Evolutionary conservation across 2,797 vertebrate genomes (phyloP).

Genomic region (Darevskia nairensis): DNA sequence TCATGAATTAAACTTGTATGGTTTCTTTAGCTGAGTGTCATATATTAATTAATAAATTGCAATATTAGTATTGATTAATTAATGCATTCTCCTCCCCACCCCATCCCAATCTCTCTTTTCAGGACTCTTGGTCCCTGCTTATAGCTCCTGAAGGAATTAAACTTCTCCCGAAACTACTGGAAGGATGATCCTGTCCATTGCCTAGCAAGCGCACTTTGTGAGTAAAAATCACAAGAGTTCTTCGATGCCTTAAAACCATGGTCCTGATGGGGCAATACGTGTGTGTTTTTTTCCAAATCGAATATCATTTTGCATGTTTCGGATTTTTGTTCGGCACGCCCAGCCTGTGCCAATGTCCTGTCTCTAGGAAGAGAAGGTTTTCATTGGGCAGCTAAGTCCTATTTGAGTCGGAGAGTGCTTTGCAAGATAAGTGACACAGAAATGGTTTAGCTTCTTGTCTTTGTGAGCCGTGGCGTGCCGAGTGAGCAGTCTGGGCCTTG

Average conservation of each 20-base stretch:
- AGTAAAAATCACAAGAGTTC: not conserved
- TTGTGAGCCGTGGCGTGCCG: not conserved
- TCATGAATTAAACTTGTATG: not conserved
- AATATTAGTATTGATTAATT: not conserved
- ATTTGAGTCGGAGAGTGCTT: not conserved
- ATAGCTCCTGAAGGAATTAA: slow-evolving; percentile 41
- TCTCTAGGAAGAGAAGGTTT: not conserved
- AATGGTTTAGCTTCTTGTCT: slow-evolving; percentile 1
- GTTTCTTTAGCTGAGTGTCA: not conserved
- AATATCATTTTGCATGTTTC: not conserved
- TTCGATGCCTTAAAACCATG: not conserved
- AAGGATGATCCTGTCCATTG: slow-evolving; percentile 24
- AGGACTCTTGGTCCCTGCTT: slow-evolving; percentile 21
- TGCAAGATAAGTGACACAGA: not conserved
- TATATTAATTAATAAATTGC: not conserved
- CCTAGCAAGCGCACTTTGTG: slow-evolving; percentile 41
- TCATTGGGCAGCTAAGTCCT: not conserved
- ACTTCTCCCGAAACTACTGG: not conserved
- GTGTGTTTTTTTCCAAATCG: slow-evolving; percentile 6
- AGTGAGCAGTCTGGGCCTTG: not conserved
- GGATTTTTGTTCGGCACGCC: not conserved
- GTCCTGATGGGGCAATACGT: not conserved
- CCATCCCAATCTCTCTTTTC: slow-evolving; percentile 20
- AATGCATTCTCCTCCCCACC: not conserved
- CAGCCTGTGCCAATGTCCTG: fast-evolving